These are phyloP conservation scores for Drosophila imparisetae DNA, from an alignment of 2,888 invertebrate species.

Conservation along the genomic window DNA sequence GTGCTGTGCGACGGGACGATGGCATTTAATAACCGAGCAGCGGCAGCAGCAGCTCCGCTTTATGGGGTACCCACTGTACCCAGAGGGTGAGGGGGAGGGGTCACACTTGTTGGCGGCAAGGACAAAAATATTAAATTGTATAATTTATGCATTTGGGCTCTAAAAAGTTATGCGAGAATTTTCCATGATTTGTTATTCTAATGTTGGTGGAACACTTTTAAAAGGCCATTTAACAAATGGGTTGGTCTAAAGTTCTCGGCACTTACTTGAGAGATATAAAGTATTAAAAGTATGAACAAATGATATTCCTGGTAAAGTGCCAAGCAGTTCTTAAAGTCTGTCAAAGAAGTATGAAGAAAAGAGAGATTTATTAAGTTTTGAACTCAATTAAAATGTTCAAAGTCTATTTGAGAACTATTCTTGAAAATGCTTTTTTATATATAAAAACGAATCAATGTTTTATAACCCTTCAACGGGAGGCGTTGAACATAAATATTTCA, in stretches of 20 bases:
- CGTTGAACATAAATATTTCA: background rate
- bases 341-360: background rate
- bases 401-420: background rate
- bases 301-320: background rate
- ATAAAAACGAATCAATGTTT: background rate
- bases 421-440: background rate
- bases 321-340: background rate
- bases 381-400: too few relatives aligned
- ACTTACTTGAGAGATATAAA: background rate
- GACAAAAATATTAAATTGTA: background rate
- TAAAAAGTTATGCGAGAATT: background rate
- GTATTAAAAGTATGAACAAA: background rate
- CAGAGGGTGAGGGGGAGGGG: background rate
- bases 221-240: background rate
- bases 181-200: background rate
- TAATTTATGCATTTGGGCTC: slow-evolving; percentile 4
- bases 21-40: slow-evolving; percentile 17
- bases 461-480: background rate
- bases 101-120: background rate
- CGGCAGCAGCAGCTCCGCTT: background rate
- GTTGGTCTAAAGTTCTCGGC: background rate
- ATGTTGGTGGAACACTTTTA: background rate
- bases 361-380: rapidly evolving
- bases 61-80: background rate
- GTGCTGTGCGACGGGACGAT: background rate